phyloP scores from a whole-genome alignment of 2,888 invertebrate species.

The Drosophila recens region DNA sequence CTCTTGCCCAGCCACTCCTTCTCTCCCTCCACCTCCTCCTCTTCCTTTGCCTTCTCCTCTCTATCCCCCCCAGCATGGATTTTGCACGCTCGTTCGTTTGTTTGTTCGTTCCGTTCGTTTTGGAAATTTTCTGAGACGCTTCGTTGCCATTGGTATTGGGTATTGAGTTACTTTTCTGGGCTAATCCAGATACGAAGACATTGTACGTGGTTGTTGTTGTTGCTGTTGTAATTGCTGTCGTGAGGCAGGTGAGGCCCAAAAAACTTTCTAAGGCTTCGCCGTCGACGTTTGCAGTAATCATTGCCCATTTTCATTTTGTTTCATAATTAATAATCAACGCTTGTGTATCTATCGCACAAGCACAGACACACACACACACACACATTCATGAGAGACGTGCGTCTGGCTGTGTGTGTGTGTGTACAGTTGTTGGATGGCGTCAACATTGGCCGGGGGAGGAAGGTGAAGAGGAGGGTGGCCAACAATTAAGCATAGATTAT shows the following conservation, averaged over 20 bases:
- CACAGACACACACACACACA: slow-evolving; percentile 17
- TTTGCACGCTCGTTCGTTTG: slow-evolving; percentile 62
- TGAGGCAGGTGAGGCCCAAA: slow-evolving; percentile 45
- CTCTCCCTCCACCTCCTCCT: neutral
- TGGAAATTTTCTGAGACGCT: slow-evolving; percentile 47
- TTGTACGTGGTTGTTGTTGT: slow-evolving; percentile 8
- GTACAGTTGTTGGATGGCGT: slow-evolving; percentile 7
- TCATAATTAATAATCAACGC: slow-evolving; percentile 75
- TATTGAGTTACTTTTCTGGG: slow-evolving; percentile 65
- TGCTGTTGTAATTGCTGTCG: neutral
- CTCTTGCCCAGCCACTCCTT: slow-evolving; percentile 7
- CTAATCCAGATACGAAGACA: slow-evolving; percentile 59
- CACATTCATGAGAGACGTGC: neutral
- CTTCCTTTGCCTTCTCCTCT: neutral
- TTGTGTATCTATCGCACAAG: slow-evolving; percentile 58
- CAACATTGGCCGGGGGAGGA: slow-evolving; percentile 11
- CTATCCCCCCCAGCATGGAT: slow-evolving; percentile 43
- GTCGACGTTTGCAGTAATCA: slow-evolving; percentile 63
- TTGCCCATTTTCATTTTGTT: slow-evolving; percentile 65
- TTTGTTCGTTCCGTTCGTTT: slow-evolving; percentile 41
- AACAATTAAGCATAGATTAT: slow-evolving; percentile 75
- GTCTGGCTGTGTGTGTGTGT: neutral
- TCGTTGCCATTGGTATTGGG: slow-evolving; percentile 57
- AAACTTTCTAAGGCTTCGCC: slow-evolving; percentile 70
- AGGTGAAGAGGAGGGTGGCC: slow-evolving; percentile 39